Evolutionary conservation across 2,888 invertebrate genomes (phyloP).

Genomic region (Bugulina stolonifera): DNA sequence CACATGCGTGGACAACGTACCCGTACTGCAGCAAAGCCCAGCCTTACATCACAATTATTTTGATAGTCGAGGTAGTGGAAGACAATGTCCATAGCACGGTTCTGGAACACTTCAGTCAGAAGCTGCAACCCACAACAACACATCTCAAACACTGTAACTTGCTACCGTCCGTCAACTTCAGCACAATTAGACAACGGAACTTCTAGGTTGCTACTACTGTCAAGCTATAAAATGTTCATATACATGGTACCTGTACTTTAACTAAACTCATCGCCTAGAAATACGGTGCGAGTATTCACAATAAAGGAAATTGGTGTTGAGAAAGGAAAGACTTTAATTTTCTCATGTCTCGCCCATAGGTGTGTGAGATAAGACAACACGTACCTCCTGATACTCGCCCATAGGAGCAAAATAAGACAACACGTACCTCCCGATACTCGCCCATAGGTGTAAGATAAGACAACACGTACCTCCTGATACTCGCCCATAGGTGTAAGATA

Average conservation of each 20-base stretch:
- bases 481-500: constrained; percentile 96
- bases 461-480: constrained; percentile 93
- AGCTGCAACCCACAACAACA: constrained; percentile 59
- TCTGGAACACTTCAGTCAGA: constrained; percentile 84
- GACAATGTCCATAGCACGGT: constrained; percentile 82
- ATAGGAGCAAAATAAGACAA: constrained; percentile 89
- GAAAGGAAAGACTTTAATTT: too few relatives aligned
- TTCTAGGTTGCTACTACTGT: not conserved
- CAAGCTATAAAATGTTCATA: not conserved
- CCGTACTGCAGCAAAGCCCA: constrained; percentile 89
- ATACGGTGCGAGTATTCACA: too few relatives aligned
- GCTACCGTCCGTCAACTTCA: too few relatives aligned
- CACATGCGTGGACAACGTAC: constrained; percentile 38
- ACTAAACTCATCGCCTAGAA: too few relatives aligned
- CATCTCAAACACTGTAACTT: not conserved
- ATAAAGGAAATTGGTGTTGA: too few relatives aligned
- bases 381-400: constrained; percentile 96
- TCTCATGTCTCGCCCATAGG: too few relatives aligned
- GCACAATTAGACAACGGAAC: not conserved
- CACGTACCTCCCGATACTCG: constrained; percentile 91
- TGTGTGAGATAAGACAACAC: too few relatives aligned
- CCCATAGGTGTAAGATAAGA: constrained; percentile 94
- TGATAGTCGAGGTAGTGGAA: constrained; percentile 82
- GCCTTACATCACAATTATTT: constrained; percentile 78
- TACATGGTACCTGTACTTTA: too few relatives aligned